Conservation (phyloP, 2,888 invertebrate genomes). For the Lomographa bimaculata region DNA sequence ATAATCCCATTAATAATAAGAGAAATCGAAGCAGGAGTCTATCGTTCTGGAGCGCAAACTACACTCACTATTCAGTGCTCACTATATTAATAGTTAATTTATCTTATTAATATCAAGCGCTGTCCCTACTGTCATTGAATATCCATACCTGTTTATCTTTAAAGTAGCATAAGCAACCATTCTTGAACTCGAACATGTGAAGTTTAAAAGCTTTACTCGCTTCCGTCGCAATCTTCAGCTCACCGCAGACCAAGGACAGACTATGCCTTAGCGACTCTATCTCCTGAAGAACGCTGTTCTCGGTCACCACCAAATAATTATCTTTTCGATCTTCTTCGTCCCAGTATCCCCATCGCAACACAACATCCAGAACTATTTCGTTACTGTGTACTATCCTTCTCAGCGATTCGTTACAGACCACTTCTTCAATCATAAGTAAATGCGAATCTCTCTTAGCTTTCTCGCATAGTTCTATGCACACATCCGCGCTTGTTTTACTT, state of each 20-base stretch:
- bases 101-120: no score
- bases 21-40: no score
- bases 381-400: conserved; percentile 90
- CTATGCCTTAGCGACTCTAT: conserved; percentile 81
- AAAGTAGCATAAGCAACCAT: conserved; percentile 89
- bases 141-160: conserved; percentile 87
- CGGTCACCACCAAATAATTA: conserved; percentile 89
- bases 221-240: conserved; percentile 90
- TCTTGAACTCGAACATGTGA: conserved; percentile 91
- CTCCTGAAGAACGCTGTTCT: conserved; percentile 73
- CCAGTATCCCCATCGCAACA: conserved; percentile 95
- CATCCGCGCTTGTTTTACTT: conserved; percentile 89
- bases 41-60: no score
- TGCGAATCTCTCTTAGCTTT: conserved; percentile 87
- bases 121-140: no score
- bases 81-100: no score
- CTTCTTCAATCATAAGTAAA: conserved; percentile 90
- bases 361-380: conserved; percentile 87
- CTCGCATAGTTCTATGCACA: conserved; percentile 87
- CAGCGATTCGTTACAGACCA: conserved; percentile 89
- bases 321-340: conserved; percentile 92
- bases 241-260: conserved; percentile 87
- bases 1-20: no score
- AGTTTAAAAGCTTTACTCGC: conserved; percentile 89
- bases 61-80: no score